These are phyloP conservation scores for Steinernema feltiae DNA, from an alignment of 1,140 invertebrate species.

Conservation along the genomic window DNA sequence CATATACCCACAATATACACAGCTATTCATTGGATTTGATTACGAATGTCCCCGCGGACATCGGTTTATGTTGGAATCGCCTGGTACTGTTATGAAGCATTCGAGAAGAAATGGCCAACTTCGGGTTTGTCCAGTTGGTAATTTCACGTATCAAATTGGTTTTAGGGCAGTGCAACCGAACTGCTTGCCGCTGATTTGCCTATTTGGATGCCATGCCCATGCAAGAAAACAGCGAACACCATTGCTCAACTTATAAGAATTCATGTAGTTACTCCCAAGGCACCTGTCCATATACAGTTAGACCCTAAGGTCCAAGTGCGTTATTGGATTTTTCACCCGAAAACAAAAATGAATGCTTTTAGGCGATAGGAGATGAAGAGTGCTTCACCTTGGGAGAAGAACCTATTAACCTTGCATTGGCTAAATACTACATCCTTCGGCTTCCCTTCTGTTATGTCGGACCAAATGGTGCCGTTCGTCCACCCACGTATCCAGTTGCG, in stretches of 20 bases:
- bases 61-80: constrained; percentile 82
- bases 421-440: constrained; percentile 53
- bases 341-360: constrained; percentile 15
- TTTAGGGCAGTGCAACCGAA: constrained; percentile 34
- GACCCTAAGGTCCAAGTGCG: constrained; percentile 42
- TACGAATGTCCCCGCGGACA: constrained; percentile 93
- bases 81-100: constrained; percentile 76
- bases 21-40: constrained; percentile 90
- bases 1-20: constrained; percentile 16
- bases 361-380: constrained; percentile 30
- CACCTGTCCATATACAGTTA: constrained; percentile 72
- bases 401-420: constrained; percentile 40
- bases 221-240: constrained; percentile 28
- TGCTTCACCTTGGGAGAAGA: constrained; percentile 39
- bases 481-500: constrained; percentile 16
- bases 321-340: constrained; percentile 16
- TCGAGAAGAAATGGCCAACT: constrained; percentile 68
- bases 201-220: constrained; percentile 61
- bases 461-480: constrained; percentile 32
- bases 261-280: constrained; percentile 84
- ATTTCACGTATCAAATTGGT: constrained; percentile 1
- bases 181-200: constrained; percentile 44
- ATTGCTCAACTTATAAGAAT: constrained; percentile 82
- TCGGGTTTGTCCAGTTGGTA: constrained; percentile 61
- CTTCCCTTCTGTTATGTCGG: constrained; percentile 43